phyloP scores from a whole-genome alignment of 1,140 invertebrate genomes.

The Pygmarrhopalites habei region DNA sequence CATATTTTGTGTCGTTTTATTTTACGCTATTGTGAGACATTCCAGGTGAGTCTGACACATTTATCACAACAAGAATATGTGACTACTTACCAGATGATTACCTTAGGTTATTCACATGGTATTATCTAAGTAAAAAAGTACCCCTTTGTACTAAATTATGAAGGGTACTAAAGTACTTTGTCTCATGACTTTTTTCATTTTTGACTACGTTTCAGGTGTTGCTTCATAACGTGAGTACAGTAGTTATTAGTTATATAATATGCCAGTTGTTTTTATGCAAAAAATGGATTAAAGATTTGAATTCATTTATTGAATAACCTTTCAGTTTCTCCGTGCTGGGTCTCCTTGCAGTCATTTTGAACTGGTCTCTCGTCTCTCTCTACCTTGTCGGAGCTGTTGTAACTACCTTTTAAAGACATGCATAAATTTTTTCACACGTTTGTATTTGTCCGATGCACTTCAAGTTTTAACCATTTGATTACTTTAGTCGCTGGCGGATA shows the following conservation, averaged over 20 bases:
- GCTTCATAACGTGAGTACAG: conserved; percentile 63
- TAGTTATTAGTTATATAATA: not conserved
- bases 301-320: not conserved
- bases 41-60: too few species aligned
- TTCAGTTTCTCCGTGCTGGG: conserved; percentile 47
- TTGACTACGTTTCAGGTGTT: too few species aligned
- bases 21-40: conserved; percentile 73
- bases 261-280: not conserved
- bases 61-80: too few species aligned
- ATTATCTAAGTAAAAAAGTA: too few species aligned
- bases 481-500: conserved; percentile 31
- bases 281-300: not conserved
- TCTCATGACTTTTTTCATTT: too few species aligned
- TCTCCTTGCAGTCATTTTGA: conserved; percentile 78
- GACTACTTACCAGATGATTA: too few species aligned
- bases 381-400: conserved; percentile 69
- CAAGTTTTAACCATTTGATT: not conserved
- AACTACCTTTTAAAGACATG: conserved; percentile 34
- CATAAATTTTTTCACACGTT: too few species aligned
- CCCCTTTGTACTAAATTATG: too few species aligned
- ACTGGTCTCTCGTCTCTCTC: conserved; percentile 75
- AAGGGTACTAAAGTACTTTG: too few species aligned
- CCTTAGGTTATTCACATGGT: too few species aligned
- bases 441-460: not conserved
- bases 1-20: conserved; percentile 67